Conservation (phyloP, 2,797 vertebrate species). For the Sternarchorhynchus goeldii region DNA sequence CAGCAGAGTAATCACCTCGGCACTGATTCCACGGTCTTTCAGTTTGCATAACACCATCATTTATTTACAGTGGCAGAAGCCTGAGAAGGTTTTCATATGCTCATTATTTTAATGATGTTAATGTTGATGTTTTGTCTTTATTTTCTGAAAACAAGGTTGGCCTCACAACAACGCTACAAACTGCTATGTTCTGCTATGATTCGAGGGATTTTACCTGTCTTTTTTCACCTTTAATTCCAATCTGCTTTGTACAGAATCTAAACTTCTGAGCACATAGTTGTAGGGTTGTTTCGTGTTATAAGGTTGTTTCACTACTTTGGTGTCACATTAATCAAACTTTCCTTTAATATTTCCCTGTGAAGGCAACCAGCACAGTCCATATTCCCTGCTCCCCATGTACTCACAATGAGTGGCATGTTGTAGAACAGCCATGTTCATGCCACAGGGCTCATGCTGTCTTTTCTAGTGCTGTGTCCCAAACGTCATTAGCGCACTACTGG, state of each 20-base stretch:
- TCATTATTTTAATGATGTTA: constrained; percentile 43
- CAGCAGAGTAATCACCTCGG: constrained; percentile 13
- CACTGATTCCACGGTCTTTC: constrained; percentile 20
- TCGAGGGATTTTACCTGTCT: constrained; percentile 25
- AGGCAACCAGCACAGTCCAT: constrained; percentile 10
- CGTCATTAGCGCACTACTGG: not conserved
- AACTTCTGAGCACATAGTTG: constrained; percentile 24
- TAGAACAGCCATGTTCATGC: constrained; percentile 6
- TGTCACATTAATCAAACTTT: constrained; percentile 7
- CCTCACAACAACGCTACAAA: constrained; percentile 27
- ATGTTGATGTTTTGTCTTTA: constrained; percentile 6
- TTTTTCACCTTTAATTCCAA: constrained; percentile 42
- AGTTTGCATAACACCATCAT: not conserved
- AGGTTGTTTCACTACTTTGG: constrained; percentile 27
- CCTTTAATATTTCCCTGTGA: constrained; percentile 26
- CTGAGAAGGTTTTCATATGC: constrained; percentile 26
- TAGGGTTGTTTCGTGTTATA: constrained; percentile 22
- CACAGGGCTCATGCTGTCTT: constrained; percentile 9
- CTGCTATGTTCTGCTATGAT: constrained; percentile 7
- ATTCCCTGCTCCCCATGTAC: constrained; percentile 1
- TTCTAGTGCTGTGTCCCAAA: constrained; percentile 4
- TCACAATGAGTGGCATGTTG: constrained; percentile 17
- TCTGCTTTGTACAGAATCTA: constrained; percentile 17
- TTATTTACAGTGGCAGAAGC: constrained; percentile 4
- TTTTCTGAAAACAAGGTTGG: constrained; percentile 34